phyloP scores from a whole-genome alignment of 2,113 vertebrate species.

The Gymnocephalus cernua region DNA sequence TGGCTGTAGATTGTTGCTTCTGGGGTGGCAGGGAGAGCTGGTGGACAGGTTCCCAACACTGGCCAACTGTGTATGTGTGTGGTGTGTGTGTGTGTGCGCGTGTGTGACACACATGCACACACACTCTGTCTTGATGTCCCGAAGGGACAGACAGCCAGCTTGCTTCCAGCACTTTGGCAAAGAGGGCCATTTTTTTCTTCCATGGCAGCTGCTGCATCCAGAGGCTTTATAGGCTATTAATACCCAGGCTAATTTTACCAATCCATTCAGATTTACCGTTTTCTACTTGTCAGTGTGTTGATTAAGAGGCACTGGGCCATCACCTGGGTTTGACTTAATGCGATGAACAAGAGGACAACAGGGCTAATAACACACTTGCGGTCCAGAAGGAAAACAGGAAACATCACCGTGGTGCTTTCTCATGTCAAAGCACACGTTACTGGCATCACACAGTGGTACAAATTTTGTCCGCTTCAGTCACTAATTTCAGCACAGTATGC shows the following conservation, averaged over 20 bases:
- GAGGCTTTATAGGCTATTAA: slow-evolving; percentile 85
- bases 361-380: slow-evolving; percentile 55
- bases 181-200: slow-evolving; percentile 62
- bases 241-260: slow-evolving; percentile 84
- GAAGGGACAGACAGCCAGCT: slow-evolving; percentile 74
- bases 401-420: slow-evolving; percentile 18
- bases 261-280: slow-evolving; percentile 84
- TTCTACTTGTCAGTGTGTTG: slow-evolving; percentile 81
- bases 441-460: slow-evolving; percentile 16
- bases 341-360: slow-evolving; percentile 61
- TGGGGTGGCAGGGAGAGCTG: slow-evolving; percentile 67
- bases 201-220: slow-evolving; percentile 84
- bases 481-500: slow-evolving; percentile 2
- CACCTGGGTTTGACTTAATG: slow-evolving; percentile 64
- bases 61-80: slow-evolving; percentile 47
- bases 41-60: slow-evolving; percentile 73
- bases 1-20: slow-evolving; percentile 70
- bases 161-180: slow-evolving; percentile 81
- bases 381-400: slow-evolving; percentile 41
- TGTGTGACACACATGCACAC: background rate
- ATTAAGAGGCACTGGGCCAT: slow-evolving; percentile 84
- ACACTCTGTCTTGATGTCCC: slow-evolving; percentile 62
- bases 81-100: background rate
- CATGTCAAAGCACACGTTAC: slow-evolving; percentile 23
- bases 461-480: slow-evolving; percentile 15